A percentile compares a stretch with the other conserved stretches of the same genome.
Evolutionary conservation across 2,113 vertebrate genomes (phyloP).

Genomic region (Mormyrus lacerda): DNA sequence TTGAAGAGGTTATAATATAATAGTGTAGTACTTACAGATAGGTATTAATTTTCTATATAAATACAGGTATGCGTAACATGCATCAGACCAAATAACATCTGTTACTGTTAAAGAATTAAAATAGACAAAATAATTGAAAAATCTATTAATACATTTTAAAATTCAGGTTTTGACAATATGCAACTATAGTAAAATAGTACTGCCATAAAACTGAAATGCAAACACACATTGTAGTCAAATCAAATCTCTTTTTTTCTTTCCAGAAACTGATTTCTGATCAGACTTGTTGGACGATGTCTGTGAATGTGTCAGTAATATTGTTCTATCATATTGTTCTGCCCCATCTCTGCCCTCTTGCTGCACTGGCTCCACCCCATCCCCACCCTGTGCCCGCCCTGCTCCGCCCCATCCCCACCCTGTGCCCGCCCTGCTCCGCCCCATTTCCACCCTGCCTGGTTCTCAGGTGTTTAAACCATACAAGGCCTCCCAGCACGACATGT

Average conservation of each 20-base stretch:
- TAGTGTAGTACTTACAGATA: background rate
- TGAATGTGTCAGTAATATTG: background rate
- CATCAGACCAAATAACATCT: background rate
- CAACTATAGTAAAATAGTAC: background rate
- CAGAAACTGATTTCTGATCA: background rate
- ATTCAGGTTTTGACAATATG: background rate
- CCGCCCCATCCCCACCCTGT: background rate
- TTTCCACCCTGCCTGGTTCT: background rate
- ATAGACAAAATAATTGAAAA: background rate
- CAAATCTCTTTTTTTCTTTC: background rate
- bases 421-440: background rate
- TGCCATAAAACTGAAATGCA: background rate
- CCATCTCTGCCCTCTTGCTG: background rate
- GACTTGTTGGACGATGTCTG: background rate
- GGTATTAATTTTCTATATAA: background rate
- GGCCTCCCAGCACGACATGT: constrained; percentile 98
- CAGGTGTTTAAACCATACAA: constrained; percentile 99
- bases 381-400: background rate
- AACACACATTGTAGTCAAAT: background rate
- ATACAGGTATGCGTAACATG: background rate
- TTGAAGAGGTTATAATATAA: background rate
- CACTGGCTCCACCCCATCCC: background rate
- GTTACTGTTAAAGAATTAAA: background rate
- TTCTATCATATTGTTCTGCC: background rate
- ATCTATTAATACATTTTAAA: background rate